phyloP scores from a whole-genome alignment of 2,888 invertebrate species.

The Philhelius pedissequus region DNA sequence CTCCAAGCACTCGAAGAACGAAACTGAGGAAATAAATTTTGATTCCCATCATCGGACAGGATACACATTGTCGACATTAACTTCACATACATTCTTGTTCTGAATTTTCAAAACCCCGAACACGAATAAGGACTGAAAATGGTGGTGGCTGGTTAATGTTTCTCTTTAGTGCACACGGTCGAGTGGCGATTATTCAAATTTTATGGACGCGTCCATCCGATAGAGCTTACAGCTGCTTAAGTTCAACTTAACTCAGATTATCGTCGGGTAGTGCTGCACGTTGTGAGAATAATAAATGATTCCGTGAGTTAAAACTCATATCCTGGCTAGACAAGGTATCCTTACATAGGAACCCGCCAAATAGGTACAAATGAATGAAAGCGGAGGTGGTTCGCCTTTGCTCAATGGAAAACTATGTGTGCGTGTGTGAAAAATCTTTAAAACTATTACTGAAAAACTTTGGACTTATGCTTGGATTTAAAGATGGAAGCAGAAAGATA shows the following conservation, averaged over 20 bases:
- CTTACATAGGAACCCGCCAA: not conserved
- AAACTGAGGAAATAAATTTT: slow-evolving; percentile 42
- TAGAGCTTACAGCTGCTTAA: slow-evolving; percentile 64
- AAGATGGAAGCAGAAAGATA: not conserved
- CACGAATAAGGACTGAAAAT: not conserved
- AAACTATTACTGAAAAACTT: not conserved
- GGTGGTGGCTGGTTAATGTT: slow-evolving; percentile 42
- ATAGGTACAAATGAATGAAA: not conserved
- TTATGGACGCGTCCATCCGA: slow-evolving; percentile 68
- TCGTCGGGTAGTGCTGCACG: slow-evolving; percentile 42
- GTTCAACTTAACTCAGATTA: slow-evolving; percentile 61
- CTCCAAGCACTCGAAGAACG: not conserved
- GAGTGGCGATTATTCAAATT: slow-evolving; percentile 68
- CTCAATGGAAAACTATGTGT: not conserved
- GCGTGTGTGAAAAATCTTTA: not conserved
- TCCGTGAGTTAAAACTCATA: slow-evolving; percentile 42
- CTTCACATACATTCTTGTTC: slow-evolving; percentile 36
- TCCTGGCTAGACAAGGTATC: slow-evolving; percentile 54
- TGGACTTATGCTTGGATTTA: not conserved
- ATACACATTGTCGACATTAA: slow-evolving; percentile 51
- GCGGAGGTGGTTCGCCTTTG: too few relatives aligned
- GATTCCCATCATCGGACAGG: slow-evolving; percentile 59
- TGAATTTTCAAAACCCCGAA: not conserved
- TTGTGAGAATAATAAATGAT: slow-evolving; percentile 55
- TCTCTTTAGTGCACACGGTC: slow-evolving; percentile 59